Conservation (phyloP, 2,888 invertebrate species). For the Sinotaia quadrata region DNA sequence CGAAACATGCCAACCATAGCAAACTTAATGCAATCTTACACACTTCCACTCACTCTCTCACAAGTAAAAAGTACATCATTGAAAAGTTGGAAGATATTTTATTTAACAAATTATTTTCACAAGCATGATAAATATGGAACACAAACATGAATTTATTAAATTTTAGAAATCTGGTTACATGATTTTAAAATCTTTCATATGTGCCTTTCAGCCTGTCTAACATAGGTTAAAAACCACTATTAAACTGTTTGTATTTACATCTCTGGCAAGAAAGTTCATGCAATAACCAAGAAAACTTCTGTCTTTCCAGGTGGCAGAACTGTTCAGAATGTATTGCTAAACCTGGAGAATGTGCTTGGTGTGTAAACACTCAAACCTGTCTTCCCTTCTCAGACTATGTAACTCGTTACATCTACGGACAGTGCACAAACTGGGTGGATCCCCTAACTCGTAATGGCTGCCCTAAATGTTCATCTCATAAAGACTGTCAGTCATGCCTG, state of each 20-base stretch:
- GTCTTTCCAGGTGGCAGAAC: constrained; percentile 55
- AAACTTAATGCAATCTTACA: no score
- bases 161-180: no score
- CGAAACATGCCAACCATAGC: no score
- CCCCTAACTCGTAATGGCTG: constrained; percentile 60
- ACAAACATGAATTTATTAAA: no score
- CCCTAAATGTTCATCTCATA: constrained; percentile 62
- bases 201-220: neutral
- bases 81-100: no score
- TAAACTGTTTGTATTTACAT: no score
- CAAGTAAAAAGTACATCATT: no score
- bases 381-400: constrained; percentile 97
- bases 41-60: no score
- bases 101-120: no score
- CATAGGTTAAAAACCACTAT: neutral
- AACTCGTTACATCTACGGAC: constrained; percentile 92
- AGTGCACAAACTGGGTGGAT: constrained; percentile 94
- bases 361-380: constrained; percentile 90
- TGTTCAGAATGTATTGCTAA: constrained; percentile 82
- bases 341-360: constrained; percentile 94
- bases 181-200: neutral
- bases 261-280: no score
- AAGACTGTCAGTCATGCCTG: constrained; percentile 77
- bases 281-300: no score
- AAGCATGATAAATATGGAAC: no score